phyloP scores from a whole-genome alignment of 2,888 invertebrate species.

The Drosophila picticornis region DNA sequence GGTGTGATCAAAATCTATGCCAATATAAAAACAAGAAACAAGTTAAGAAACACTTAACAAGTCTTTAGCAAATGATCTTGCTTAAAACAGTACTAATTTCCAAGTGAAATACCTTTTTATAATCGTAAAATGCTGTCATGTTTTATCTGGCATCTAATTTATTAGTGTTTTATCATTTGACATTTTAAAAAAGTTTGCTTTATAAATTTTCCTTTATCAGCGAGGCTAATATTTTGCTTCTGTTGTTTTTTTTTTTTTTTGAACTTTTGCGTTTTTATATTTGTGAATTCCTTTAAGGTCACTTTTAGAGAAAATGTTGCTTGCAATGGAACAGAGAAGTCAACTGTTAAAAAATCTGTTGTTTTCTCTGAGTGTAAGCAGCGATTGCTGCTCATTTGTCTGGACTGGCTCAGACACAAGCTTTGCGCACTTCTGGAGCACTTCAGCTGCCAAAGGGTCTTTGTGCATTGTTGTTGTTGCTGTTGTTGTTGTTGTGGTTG shows the following conservation, averaged over 20 bases:
- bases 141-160: neutral
- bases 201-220: neutral
- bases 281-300: neutral
- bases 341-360: neutral
- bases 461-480: conserved; percentile 28
- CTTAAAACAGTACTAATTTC: neutral
- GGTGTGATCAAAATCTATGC: neutral
- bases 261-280: neutral
- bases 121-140: neutral
- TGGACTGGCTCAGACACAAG: conserved; percentile 75
- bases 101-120: neutral
- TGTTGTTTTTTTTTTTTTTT: no score
- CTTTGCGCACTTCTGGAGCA: conserved; percentile 80
- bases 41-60: neutral
- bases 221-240: neutral
- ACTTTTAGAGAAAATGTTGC: neutral
- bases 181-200: neutral
- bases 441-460: conserved; percentile 68
- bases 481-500: conserved; percentile 38
- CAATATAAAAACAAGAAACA: neutral
- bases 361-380: conserved; percentile 49
- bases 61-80: neutral
- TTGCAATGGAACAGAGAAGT: neutral
- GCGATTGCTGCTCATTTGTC: conserved; percentile 75
- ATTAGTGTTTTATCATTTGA: neutral